Conservation (phyloP, 2,797 vertebrate genomes). For the Tokudaia muenninki region DNA sequence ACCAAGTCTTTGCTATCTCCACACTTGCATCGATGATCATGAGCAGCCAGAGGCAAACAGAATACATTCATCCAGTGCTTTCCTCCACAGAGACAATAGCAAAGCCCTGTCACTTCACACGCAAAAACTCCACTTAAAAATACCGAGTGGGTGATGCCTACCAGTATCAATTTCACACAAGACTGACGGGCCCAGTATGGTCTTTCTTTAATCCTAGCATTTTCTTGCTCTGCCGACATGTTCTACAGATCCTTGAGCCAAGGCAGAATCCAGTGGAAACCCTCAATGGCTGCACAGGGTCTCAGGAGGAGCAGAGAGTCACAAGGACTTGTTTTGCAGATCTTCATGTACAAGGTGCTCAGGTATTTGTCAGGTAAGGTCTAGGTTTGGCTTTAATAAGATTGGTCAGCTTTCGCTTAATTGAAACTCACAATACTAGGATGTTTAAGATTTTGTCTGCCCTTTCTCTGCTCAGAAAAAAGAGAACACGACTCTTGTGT, state of each 20-base stretch:
- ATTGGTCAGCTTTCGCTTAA: neutral
- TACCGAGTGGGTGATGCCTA: neutral
- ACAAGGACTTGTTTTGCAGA: neutral
- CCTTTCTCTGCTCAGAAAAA: neutral
- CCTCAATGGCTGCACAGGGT: neutral
- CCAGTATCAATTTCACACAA: neutral
- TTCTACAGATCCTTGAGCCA: slow-evolving; percentile 3
- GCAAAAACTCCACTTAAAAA: neutral
- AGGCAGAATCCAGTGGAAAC: neutral
- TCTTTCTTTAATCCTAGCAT: neutral
- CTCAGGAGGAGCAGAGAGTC: neutral
- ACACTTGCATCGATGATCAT: slow-evolving; percentile 5
- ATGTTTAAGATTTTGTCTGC: neutral
- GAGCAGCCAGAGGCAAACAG: slow-evolving; percentile 12
- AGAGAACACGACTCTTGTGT: neutral
- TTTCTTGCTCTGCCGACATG: neutral
- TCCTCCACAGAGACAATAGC: neutral
- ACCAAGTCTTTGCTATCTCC: neutral
- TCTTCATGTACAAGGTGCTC: neutral
- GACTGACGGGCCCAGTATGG: rapidly evolving
- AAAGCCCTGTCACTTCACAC: neutral
- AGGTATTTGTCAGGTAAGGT: neutral
- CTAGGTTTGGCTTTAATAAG: neutral
- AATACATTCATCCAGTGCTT: neutral
- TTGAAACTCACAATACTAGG: rapidly evolving